A percentile compares a stretch with the other conserved stretches of the same genome.
Conservation (phyloP, 2,113 vertebrate genomes). For the Phaethon lepturus region DNA sequence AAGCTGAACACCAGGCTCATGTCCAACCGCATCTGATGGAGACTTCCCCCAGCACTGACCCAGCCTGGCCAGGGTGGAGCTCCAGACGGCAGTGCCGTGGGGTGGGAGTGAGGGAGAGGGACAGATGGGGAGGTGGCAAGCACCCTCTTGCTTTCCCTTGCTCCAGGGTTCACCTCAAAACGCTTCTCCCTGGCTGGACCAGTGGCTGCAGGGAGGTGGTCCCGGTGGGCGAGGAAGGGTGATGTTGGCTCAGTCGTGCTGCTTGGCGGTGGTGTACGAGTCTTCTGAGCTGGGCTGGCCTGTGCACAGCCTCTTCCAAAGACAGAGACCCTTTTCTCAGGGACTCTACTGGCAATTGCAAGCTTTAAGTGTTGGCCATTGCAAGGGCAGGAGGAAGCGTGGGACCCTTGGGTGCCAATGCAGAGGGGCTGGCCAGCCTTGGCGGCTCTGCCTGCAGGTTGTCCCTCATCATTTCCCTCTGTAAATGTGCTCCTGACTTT, state of each 20-base stretch:
- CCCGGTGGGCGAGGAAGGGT: rapidly evolving
- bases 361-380: not conserved
- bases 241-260: rapidly evolving
- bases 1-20: constrained; percentile 92
- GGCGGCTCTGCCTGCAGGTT: not conserved
- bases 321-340: not conserved
- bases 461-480: rapidly evolving
- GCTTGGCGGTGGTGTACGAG: not conserved
- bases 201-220: not conserved
- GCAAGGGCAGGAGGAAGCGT: rapidly evolving
- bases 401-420: not conserved
- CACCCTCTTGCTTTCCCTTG: not conserved
- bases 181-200: not conserved
- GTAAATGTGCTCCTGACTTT: not conserved
- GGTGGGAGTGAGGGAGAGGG: not conserved
- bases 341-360: not conserved
- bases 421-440: not conserved
- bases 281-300: not conserved
- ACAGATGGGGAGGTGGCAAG: rapidly evolving
- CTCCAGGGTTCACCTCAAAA: not conserved
- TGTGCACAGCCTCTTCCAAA: not conserved
- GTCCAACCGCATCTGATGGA: constrained; percentile 90
- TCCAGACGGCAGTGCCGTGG: rapidly evolving
- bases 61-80: not conserved
- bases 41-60: not conserved